Conservation (phyloP, 2,797 vertebrate species). For the Meda fulgida region DNA sequence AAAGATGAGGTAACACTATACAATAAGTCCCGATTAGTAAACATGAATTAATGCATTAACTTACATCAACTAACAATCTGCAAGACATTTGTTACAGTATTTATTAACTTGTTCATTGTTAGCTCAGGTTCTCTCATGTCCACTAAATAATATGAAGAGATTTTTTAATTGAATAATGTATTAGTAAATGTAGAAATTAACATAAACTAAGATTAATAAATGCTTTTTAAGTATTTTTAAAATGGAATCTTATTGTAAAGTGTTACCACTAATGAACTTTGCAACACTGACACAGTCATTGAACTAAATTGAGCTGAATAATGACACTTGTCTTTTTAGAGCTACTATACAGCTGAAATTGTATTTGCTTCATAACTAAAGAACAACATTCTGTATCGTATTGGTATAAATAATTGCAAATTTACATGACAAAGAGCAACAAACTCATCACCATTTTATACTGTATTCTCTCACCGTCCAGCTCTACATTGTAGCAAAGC, state of each 20-base stretch:
- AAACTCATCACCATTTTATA: background rate
- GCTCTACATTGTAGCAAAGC: constrained; percentile 82
- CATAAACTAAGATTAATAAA: too few species aligned
- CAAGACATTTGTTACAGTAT: too few species aligned
- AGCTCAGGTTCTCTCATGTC: too few species aligned
- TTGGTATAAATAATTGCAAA: background rate
- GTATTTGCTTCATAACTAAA: background rate
- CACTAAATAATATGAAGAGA: too few species aligned
- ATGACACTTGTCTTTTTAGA: background rate
- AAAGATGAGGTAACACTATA: background rate
- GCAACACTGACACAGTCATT: background rate
- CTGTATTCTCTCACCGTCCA: constrained; percentile 71
- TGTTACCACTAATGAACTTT: background rate
- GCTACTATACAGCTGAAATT: background rate
- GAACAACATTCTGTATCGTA: background rate
- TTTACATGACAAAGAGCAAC: background rate
- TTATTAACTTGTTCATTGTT: too few species aligned
- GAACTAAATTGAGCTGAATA: background rate
- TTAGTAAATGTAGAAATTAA: too few species aligned
- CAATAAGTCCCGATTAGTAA: too few species aligned
- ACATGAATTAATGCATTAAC: too few species aligned
- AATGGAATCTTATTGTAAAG: background rate
- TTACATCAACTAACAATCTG: background rate
- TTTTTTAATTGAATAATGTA: too few species aligned
- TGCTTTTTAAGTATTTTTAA: too few species aligned